A percentile compares a stretch with the other conserved stretches of the same genome.
Conservation (phyloP, 2,888 invertebrate genomes). For the Pasiphila rectangulata region DNA sequence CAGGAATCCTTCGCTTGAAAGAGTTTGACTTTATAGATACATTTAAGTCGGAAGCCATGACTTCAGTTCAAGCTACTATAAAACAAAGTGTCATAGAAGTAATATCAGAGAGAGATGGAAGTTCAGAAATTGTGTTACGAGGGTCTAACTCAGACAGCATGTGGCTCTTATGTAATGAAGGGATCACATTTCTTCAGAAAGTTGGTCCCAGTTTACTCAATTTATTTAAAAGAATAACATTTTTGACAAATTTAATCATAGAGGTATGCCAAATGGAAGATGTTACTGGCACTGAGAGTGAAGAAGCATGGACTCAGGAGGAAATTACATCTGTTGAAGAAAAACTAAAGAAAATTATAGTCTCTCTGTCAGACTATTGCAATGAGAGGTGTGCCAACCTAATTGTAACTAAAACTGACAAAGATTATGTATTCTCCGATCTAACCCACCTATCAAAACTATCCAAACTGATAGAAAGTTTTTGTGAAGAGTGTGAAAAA, state of each 20-base stretch:
- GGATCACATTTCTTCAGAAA: slow-evolving; percentile 84
- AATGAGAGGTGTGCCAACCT: slow-evolving; percentile 95
- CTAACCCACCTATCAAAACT: slow-evolving; percentile 87
- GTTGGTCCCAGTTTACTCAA: slow-evolving; percentile 84
- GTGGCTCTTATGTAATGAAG: slow-evolving; percentile 84
- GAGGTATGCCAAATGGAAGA: slow-evolving; percentile 85
- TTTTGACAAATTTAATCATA: slow-evolving; percentile 87
- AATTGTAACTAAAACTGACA: slow-evolving; percentile 88
- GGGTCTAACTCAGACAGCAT: slow-evolving; percentile 68
- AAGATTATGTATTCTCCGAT: slow-evolving; percentile 86
- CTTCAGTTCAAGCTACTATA: slow-evolving; percentile 91
- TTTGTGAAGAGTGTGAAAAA: slow-evolving; percentile 87
- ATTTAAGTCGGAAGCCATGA: slow-evolving; percentile 93
- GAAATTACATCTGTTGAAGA: slow-evolving; percentile 86
- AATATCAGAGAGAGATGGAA: slow-evolving; percentile 69
- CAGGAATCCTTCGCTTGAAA: slow-evolving; percentile 93
- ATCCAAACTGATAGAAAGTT: slow-evolving; percentile 88
- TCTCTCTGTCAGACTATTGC: slow-evolving; percentile 93
- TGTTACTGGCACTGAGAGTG: slow-evolving; percentile 82
- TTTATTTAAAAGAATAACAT: slow-evolving; percentile 87
- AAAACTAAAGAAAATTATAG: slow-evolving; percentile 88
- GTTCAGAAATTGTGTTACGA: slow-evolving; percentile 69
- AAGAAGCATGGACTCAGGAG: slow-evolving; percentile 85
- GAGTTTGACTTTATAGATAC: slow-evolving; percentile 93
- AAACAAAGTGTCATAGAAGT: slow-evolving; percentile 93